Evolutionary conservation across 2,113 vertebrate species (phyloP).

Genomic region (Pachypanchax playfairii): DNA sequence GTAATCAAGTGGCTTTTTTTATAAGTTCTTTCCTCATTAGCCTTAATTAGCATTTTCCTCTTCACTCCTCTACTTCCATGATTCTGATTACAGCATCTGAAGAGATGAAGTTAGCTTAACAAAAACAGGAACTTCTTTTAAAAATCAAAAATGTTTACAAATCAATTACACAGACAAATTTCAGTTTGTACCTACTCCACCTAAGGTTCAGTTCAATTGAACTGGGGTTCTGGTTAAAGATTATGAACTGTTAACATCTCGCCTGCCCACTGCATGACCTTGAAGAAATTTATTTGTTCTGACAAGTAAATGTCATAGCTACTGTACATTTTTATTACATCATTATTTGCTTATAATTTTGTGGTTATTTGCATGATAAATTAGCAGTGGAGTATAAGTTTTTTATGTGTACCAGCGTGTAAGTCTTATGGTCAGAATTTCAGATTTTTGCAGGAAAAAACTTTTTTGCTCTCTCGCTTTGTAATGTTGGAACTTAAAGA

Average conservation of each 20-base stretch:
- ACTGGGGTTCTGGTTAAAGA: no score
- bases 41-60: constrained; percentile 54
- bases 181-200: not conserved
- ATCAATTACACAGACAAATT: constrained; percentile 17
- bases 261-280: no score
- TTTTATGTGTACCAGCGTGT: no score
- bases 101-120: constrained; percentile 33
- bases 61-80: constrained; percentile 51
- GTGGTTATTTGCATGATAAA: not conserved
- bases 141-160: constrained; percentile 34
- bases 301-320: no score
- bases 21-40: constrained; percentile 58
- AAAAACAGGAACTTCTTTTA: constrained; percentile 20
- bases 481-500: no score
- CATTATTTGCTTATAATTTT: not conserved
- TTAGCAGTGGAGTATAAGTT: no score
- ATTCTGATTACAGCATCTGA: constrained; percentile 42
- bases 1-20: constrained; percentile 69
- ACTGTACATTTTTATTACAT: not conserved
- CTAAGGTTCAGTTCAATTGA: not conserved
- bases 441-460: no score
- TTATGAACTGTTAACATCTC: no score
- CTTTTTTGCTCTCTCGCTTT: no score
- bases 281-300: no score
- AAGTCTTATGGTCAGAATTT: no score